These are phyloP conservation scores for Coturnix japonica DNA, from an alignment of 2,113 vertebrate genomes.

Conservation along the genomic window DNA sequence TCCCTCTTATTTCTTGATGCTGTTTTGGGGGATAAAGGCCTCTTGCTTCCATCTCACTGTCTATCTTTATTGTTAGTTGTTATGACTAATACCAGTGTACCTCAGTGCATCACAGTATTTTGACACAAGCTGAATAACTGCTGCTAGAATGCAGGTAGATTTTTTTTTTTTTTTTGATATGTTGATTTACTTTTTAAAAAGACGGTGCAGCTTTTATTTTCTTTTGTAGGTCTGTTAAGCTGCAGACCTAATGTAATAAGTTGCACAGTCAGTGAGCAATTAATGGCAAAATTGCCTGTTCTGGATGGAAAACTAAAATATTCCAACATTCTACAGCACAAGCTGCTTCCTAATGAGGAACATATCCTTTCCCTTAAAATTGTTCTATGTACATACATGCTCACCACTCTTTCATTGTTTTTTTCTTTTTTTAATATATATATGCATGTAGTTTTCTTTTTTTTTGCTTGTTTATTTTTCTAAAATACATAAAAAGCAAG, in stretches of 20 bases:
- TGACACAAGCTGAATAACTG: neutral
- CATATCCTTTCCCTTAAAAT: constrained; percentile 6
- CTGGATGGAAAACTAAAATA: neutral
- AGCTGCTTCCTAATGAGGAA: constrained; percentile 5
- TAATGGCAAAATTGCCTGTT: constrained; percentile 20
- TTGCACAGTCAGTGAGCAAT: neutral
- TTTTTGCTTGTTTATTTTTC: neutral
- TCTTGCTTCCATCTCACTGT: neutral
- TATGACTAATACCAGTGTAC: neutral
- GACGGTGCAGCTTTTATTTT: neutral
- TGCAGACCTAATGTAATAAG: constrained; percentile 25
- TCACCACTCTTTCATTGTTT: neutral
- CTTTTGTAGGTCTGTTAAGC: neutral
- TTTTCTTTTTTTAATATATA: neutral
- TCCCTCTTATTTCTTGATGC: neutral
- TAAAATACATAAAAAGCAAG: constrained; percentile 8
- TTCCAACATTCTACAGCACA: neutral
- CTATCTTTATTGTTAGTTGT: neutral
- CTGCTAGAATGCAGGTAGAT: neutral
- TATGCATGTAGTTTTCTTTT: neutral
- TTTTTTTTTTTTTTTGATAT: neutral
- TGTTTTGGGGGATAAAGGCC: neutral
- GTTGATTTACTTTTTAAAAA: neutral
- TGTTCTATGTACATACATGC: neutral
- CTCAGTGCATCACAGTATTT: neutral